phyloP scores from a whole-genome alignment of 2,888 invertebrate species.

The Maniola hyperantus region DNA sequence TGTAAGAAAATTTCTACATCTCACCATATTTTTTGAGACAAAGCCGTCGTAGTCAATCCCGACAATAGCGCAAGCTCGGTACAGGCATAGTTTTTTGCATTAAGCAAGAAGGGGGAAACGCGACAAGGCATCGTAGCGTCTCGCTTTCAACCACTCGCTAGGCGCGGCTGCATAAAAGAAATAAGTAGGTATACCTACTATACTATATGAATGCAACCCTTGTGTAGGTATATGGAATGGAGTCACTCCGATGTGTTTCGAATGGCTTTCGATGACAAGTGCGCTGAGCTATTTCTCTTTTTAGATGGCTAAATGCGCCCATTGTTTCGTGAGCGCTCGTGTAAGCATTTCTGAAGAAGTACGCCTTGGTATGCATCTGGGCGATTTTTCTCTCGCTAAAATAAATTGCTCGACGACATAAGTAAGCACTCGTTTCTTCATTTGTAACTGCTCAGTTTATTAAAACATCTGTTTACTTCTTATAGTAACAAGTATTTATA shows the following conservation, averaged over 20 bases:
- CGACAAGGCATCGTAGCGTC: slow-evolving; percentile 65
- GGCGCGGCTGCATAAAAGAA: slow-evolving; percentile 70
- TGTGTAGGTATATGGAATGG: slow-evolving; percentile 60
- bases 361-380: slow-evolving; percentile 46
- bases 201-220: slow-evolving; percentile 57
- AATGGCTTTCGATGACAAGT: slow-evolving; percentile 80
- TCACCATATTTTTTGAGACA: slow-evolving; percentile 49
- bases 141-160: slow-evolving; percentile 76
- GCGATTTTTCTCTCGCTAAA: slow-evolving; percentile 41
- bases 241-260: slow-evolving; percentile 69
- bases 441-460: slow-evolving; percentile 22
- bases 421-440: slow-evolving; percentile 50
- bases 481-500: not conserved
- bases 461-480: slow-evolving; percentile 8
- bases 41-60: slow-evolving; percentile 70
- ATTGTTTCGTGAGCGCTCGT: slow-evolving; percentile 67
- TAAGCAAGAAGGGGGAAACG: slow-evolving; percentile 70
- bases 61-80: slow-evolving; percentile 68
- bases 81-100: slow-evolving; percentile 71
- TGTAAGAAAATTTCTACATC: slow-evolving; percentile 37
- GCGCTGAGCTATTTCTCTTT: slow-evolving; percentile 71
- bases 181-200: slow-evolving; percentile 56
- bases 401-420: slow-evolving; percentile 46
- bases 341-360: slow-evolving; percentile 55
- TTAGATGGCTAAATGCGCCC: slow-evolving; percentile 74